These are phyloP conservation scores for Drosophila willistoni DNA, from an alignment of 1,140 invertebrate genomes.

Conservation along the genomic window DNA sequence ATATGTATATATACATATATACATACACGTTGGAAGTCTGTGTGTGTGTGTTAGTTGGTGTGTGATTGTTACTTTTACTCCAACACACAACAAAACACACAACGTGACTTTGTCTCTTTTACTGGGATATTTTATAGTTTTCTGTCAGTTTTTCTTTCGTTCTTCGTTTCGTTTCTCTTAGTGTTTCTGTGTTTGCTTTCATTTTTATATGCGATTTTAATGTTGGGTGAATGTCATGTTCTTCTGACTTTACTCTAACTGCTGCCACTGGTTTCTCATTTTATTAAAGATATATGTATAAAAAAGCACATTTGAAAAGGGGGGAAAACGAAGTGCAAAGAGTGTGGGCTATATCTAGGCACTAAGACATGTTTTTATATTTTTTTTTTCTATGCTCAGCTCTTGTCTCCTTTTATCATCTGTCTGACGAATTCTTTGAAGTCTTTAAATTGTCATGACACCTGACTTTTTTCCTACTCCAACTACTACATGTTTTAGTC, in stretches of 20 bases:
- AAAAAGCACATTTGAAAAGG: constrained; percentile 14
- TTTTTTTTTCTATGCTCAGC: constrained; percentile 4
- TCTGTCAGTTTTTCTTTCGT: constrained; percentile 29
- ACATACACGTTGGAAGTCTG: neutral
- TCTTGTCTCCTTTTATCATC: constrained; percentile 5
- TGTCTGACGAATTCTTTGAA: constrained; percentile 32
- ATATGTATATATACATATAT: neutral
- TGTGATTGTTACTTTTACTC: constrained; percentile 65
- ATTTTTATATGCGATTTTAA: constrained; percentile 77
- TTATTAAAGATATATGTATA: constrained; percentile 56
- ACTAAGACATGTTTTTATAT: constrained; percentile 56
- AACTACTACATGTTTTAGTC: too few relatives aligned
- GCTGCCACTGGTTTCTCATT: constrained; percentile 70
- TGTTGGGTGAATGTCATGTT: constrained; percentile 76
- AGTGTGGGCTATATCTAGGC: constrained; percentile 8
- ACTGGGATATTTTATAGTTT: constrained; percentile 70
- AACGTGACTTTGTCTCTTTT: constrained; percentile 76
- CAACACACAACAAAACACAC: constrained; percentile 50
- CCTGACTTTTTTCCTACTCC: neutral
- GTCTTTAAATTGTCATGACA: constrained; percentile 10
- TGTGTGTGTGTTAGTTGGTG: constrained; percentile 43
- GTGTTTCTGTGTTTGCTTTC: constrained; percentile 55
- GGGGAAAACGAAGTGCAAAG: neutral
- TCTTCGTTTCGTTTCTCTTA: constrained; percentile 2
- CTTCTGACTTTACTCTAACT: constrained; percentile 48